Base-by-base conservation (phyloP, 2,113 vertebrate species). In the Pantherophis guttatus region DNA sequence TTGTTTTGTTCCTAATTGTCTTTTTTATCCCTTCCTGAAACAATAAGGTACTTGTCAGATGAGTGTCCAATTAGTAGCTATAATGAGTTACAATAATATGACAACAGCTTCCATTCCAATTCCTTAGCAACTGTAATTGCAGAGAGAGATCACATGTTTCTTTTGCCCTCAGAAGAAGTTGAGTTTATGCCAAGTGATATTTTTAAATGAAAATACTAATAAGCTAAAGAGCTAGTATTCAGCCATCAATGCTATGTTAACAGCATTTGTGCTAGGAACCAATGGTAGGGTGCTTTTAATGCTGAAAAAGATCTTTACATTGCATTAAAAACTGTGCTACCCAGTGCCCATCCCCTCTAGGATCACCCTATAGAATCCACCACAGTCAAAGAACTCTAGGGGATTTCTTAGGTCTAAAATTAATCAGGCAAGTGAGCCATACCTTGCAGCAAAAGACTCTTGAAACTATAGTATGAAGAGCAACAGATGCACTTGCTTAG, bases 141-240 rank as follows among this genome's bases (percentile, higher is more conserved):
- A 96, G 95, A 95, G 95, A 94, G 91, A 96, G 93, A 91, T 92
- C 75, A 92, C 53, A 54, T 90, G 57, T 65, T 86, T 95, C 93
- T 53, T 85, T 65, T 0, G 3, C 55, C 3, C 89, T 92, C 90
- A 94, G 92, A 95, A 95, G 54, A 96, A 97, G 96, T 91, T 94
- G 93, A 96, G 95, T 96, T 81, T 96, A 96, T 91, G 86, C 93
- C 96, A 96, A 93, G 93, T 91, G 96, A 95, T 96, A 96, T 95
- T 96, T 95, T 92, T 65, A 96, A 96, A 96, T 97, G 96, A 96
- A 93, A 95, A 97, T 94, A 95, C 96, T 96, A 96, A 96, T 96
- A 94, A 95, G 94, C 94, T 96, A 95, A 96, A 95, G 92, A 94
- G 95, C 65, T 17, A 48, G 94, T 94, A 92, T 5, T 2, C 95